Conservation (phyloP, 2,797 vertebrate species). For the Sylvilagus floridanus region DNA sequence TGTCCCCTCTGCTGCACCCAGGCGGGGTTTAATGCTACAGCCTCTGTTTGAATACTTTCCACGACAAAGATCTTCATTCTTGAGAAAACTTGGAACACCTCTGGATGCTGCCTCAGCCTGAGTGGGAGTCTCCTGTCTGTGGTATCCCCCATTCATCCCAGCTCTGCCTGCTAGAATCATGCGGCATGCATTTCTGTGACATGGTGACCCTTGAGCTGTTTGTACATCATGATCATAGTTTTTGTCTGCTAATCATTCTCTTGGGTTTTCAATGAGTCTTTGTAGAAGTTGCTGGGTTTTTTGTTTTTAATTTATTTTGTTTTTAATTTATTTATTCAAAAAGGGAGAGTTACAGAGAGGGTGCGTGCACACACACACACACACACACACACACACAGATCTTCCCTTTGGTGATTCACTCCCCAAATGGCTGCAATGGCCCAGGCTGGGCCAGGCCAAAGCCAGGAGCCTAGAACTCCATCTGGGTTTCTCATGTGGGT, state of each 20-base stretch:
- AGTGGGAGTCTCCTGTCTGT: background rate
- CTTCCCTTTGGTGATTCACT: too few species aligned
- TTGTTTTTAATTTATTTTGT: too few species aligned
- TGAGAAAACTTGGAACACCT: background rate
- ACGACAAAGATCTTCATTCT: background rate
- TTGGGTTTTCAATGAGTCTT: background rate
- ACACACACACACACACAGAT: too few species aligned
- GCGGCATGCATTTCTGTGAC: background rate
- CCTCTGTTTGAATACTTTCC: background rate
- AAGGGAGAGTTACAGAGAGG: too few species aligned
- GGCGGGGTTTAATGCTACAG: background rate
- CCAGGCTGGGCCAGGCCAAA: too few species aligned
- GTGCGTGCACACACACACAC: too few species aligned
- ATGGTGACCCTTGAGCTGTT: background rate
- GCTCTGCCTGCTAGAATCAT: background rate
- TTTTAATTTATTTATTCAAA: too few species aligned
- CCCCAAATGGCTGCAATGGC: too few species aligned
- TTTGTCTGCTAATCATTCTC: slow-evolving; percentile 32
- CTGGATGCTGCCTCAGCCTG: background rate
- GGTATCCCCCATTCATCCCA: background rate
- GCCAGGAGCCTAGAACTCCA: too few species aligned
- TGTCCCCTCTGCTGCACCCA: background rate
- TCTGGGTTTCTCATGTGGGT: too few species aligned
- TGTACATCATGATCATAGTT: background rate
- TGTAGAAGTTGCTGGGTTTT: background rate